Evolutionary conservation across 2,888 invertebrate genomes (phyloP).

Genomic region (Eilema sororculum): DNA sequence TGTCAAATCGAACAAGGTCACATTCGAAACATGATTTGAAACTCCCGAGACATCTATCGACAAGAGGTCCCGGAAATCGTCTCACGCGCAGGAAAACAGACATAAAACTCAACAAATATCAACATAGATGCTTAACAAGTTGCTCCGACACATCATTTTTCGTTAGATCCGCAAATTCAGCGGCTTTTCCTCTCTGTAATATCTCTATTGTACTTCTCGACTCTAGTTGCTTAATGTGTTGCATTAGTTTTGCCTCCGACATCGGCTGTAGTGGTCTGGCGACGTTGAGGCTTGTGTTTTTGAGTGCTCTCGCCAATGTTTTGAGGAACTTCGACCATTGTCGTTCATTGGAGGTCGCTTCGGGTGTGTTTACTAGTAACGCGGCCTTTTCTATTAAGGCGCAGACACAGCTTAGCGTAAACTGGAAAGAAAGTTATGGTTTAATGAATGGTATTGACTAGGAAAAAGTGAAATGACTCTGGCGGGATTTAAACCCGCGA

Average conservation of each 20-base stretch:
- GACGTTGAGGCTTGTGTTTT: slow-evolving; percentile 67
- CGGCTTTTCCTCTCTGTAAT: slow-evolving; percentile 73
- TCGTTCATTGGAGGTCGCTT: slow-evolving; percentile 77
- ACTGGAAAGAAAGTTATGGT: slow-evolving; percentile 57
- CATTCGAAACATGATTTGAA: slow-evolving; percentile 10
- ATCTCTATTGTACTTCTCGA: slow-evolving; percentile 78
- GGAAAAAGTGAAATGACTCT: too few relatives aligned
- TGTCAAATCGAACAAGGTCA: slow-evolving; percentile 1
- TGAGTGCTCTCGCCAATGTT: slow-evolving; percentile 80
- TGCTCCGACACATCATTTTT: slow-evolving; percentile 73
- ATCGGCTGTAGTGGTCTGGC: slow-evolving; percentile 68
- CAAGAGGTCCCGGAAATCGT: neutral
- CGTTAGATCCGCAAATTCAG: slow-evolving; percentile 74
- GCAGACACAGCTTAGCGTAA: slow-evolving; percentile 77
- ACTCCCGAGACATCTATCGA: neutral
- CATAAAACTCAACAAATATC: slow-evolving; percentile 48
- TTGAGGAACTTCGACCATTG: slow-evolving; percentile 87
- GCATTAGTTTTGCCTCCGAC: slow-evolving; percentile 59
- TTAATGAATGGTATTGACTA: neutral
- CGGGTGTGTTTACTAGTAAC: slow-evolving; percentile 71
- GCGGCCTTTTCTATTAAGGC: slow-evolving; percentile 74
- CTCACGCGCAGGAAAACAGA: neutral
- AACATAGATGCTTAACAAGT: slow-evolving; percentile 75
- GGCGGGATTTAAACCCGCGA: too few relatives aligned
- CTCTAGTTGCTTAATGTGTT: slow-evolving; percentile 74